These are phyloP conservation scores for Lepidochrysops patricia DNA, from an alignment of 2,888 invertebrate genomes.

Conservation along the genomic window DNA sequence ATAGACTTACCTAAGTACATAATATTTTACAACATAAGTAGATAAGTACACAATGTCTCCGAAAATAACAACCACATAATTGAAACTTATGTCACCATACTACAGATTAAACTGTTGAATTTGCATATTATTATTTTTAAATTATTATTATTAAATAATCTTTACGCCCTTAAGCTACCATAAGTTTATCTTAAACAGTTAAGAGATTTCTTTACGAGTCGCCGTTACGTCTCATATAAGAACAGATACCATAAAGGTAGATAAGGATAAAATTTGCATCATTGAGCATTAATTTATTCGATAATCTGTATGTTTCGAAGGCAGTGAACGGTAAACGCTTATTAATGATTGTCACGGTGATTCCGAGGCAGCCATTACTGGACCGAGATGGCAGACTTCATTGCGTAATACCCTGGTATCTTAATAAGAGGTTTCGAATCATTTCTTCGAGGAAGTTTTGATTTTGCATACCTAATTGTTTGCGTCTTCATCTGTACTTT, in stretches of 20 bases:
- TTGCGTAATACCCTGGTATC: constrained; percentile 62
- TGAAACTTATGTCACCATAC: too few species aligned
- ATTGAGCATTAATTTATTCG: constrained; percentile 31
- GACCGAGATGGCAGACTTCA: constrained; percentile 39
- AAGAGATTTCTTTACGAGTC: not conserved
- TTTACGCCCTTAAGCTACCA: not conserved
- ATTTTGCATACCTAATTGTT: constrained; percentile 66
- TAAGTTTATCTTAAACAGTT: constrained; percentile 3
- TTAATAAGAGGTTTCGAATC: constrained; percentile 69
- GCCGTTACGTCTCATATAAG: not conserved
- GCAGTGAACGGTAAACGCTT: constrained; percentile 49
- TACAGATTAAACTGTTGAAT: too few species aligned
- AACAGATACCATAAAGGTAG: not conserved
- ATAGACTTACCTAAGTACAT: too few species aligned
- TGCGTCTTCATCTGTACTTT: constrained; percentile 29
- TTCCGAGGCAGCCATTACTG: constrained; percentile 43
- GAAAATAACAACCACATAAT: not conserved
- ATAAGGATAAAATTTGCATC: constrained; percentile 5
- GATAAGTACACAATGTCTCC: too few species aligned
- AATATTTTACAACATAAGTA: too few species aligned
- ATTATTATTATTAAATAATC: not conserved
- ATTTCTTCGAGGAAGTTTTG: constrained; percentile 41
- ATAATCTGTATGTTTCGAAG: constrained; percentile 40
- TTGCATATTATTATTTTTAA: not conserved
- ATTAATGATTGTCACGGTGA: constrained; percentile 60